phyloP scores from a whole-genome alignment of 2,797 vertebrate genomes.

The Coilia nasus region DNA sequence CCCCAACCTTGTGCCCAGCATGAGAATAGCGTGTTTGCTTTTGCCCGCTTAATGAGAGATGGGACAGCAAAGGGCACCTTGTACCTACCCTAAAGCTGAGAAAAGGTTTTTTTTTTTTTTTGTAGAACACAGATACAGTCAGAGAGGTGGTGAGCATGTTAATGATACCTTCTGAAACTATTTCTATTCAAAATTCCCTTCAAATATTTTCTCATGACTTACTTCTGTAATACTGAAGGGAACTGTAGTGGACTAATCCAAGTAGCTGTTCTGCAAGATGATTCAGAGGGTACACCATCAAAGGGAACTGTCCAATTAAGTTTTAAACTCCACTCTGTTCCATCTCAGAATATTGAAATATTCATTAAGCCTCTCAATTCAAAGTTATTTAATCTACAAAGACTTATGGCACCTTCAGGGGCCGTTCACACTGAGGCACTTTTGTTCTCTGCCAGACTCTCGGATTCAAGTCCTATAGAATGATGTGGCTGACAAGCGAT shows the following conservation, averaged over 20 bases:
- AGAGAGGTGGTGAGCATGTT: too few relatives aligned
- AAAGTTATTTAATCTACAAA: background rate
- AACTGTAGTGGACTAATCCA: background rate
- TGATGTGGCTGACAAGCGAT: too few relatives aligned
- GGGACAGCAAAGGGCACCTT: slow-evolving; percentile 5
- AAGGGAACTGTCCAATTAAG: background rate
- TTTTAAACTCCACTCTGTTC: background rate
- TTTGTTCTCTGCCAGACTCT: too few relatives aligned
- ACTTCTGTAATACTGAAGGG: background rate
- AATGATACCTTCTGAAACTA: background rate
- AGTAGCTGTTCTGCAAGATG: background rate
- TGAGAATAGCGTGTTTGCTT: background rate
- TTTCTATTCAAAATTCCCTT: background rate
- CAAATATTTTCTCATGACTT: too few relatives aligned
- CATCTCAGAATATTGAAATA: background rate
- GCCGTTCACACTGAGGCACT: too few relatives aligned
- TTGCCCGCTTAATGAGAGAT: background rate
- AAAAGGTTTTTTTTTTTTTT: background rate
- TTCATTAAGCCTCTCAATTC: background rate
- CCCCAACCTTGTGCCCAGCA: background rate
- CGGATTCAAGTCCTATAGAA: too few relatives aligned
- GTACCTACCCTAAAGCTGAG: background rate
- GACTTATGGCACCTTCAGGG: background rate
- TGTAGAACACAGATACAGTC: too few relatives aligned
- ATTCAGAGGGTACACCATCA: background rate